Evolutionary conservation across 2,888 invertebrate genomes (phyloP).

Genomic region (Schizotus pectinicornis): DNA sequence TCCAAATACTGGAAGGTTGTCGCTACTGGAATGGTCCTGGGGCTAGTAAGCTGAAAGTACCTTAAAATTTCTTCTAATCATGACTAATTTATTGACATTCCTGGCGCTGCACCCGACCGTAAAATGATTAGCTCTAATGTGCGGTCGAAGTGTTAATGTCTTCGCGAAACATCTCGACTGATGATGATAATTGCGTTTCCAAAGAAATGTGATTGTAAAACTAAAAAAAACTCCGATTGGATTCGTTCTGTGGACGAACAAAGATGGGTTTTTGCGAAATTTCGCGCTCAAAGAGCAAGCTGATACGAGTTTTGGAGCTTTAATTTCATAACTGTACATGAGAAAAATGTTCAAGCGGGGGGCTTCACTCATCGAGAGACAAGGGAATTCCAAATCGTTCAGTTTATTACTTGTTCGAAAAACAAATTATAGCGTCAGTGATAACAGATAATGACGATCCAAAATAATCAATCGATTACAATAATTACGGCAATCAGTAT

Average conservation of each 20-base stretch:
- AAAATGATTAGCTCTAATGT: slow-evolving; percentile 1
- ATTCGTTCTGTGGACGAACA: slow-evolving; percentile 3
- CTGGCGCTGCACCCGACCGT: too few species aligned
- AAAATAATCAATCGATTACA: too few species aligned
- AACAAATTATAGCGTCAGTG: too few species aligned
- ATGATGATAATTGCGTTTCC: too few species aligned
- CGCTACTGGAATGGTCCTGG: slow-evolving; percentile 9
- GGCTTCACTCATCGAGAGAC: too few species aligned
- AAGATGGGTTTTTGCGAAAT: slow-evolving; percentile 16
- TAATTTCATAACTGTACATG: too few species aligned
- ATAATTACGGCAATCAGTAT: too few species aligned
- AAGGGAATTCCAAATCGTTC: too few species aligned
- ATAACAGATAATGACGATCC: too few species aligned
- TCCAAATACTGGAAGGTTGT: not conserved
- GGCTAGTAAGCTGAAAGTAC: not conserved
- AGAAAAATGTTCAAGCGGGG: too few species aligned
- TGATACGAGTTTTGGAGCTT: not conserved
- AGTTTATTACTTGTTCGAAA: too few species aligned
- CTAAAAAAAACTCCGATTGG: not conserved
- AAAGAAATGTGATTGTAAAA: slow-evolving; percentile 1
- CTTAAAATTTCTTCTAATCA: slow-evolving; percentile 11
- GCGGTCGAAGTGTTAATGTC: not conserved
- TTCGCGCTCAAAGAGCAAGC: slow-evolving; percentile 21
- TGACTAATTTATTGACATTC: too few species aligned
- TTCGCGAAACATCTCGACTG: not conserved